Base-by-base conservation (phyloP, 2,888 invertebrate species). In the Drosophila anceps region DNA sequence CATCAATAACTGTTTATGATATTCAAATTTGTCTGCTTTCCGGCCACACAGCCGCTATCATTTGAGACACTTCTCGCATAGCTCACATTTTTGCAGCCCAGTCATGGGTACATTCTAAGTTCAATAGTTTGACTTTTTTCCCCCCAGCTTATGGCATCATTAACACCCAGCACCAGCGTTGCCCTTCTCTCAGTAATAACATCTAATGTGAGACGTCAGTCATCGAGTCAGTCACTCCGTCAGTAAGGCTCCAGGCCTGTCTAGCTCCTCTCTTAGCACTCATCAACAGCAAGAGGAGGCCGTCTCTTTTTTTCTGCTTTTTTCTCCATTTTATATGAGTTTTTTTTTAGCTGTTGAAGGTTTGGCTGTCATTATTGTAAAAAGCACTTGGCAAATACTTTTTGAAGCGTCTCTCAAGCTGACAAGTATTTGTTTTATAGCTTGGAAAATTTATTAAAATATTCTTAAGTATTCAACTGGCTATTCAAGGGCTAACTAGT, bases 381-480 rank as follows among this genome's bases (percentile, higher is more conserved):
- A 86, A 86, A 84, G 82, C 74, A 79, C 89, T 88, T 81, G 77
- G 84, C 77, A 87, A 89, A 87, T 88, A 81, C 77, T 90, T 86
- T 77, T 73, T 71, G 62, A 76, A 79, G 77, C 70, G 72, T 57
- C 75, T 79, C 76, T 84, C 69, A 69, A 82, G 79, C 75, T 76
- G 27, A 48, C 46, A 82, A 81, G 77, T 85, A 75, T 82, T 79
- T 84, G 70, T 68, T 57, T 76, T 73, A 73, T 71, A 62, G 69
- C 77, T 81, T 75, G 74, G 88, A 69, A 69, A 61, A 88, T 85
- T 85, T 68, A 78, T 79, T 76, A 77, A 89, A 79, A 89, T 83
- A 75, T 81, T 63, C 55, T 68, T 41, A 59, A 48, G 64, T 73
- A 50, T 54, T 58, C 37, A 41, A 41, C 43, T 31, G 8, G 27